phyloP scores from a whole-genome alignment of 2,797 vertebrate species.

The Aphelocoma californica region DNA sequence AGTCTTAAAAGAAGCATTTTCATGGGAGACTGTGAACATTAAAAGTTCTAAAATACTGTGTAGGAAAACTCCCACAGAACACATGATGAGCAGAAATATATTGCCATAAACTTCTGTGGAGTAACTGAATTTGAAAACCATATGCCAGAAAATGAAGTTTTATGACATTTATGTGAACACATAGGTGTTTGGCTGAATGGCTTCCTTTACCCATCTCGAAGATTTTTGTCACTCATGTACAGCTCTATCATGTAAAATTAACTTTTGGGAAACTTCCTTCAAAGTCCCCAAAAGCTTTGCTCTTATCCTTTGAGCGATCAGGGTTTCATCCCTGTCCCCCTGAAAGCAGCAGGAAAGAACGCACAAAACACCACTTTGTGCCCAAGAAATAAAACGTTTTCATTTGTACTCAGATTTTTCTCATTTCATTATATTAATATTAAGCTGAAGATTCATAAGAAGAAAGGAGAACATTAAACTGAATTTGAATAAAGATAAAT shows the following conservation, averaged over 20 bases:
- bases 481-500: constrained; percentile 7
- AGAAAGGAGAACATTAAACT: not conserved
- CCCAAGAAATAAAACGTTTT: not conserved
- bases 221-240: not conserved
- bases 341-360: not conserved
- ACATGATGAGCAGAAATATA: constrained; percentile 21
- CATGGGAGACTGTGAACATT: not conserved
- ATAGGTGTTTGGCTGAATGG: not conserved
- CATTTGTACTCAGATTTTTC: not conserved
- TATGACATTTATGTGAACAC: not conserved
- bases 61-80: constrained; percentile 43
- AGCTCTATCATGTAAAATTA: not conserved
- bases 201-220: not conserved
- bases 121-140: constrained; percentile 20
- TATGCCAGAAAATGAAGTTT: not conserved
- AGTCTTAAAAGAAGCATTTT: constrained; percentile 2
- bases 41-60: not conserved
- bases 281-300: not conserved
- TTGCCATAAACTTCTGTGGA: not conserved
- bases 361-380: not conserved
- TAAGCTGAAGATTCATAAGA: not conserved
- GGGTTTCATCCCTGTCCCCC: not conserved
- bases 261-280: not conserved
- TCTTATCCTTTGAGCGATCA: not conserved
- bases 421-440: not conserved